phyloP scores from a whole-genome alignment of 2,888 invertebrate genomes.

The Suillia variegata region DNA sequence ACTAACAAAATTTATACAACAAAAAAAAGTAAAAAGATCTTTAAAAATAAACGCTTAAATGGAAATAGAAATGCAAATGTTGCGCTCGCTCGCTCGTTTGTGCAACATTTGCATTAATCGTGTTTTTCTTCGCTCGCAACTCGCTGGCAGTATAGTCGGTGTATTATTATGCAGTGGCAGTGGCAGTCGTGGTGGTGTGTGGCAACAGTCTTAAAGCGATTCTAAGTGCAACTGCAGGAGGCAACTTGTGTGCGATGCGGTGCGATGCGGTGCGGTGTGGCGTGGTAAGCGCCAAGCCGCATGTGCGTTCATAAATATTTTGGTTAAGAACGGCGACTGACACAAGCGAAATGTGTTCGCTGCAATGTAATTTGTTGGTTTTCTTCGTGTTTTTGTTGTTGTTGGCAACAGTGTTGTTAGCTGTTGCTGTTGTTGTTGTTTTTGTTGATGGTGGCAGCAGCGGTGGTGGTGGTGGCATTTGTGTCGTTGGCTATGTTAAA shows the following conservation, averaged over 20 bases:
- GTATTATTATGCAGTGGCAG: too few species aligned
- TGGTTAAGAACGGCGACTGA: conserved; percentile 19
- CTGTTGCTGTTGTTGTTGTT: background rate
- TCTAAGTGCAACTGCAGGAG: conserved; percentile 37
- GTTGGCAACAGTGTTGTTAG: background rate
- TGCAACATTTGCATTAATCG: conserved; percentile 50
- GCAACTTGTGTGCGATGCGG: conserved; percentile 23
- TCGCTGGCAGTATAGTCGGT: too few species aligned
- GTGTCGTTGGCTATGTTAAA: too few species aligned
- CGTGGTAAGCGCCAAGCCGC: background rate
- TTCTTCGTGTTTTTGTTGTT: background rate
- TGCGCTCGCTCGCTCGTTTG: background rate
- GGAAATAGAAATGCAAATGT: background rate
- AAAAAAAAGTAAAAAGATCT: too few species aligned
- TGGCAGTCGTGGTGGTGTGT: too few species aligned
- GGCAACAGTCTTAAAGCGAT: background rate
- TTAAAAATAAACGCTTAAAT: too few species aligned
- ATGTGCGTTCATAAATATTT: conserved; percentile 46
- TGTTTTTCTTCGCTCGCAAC: too few species aligned
- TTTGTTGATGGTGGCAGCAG: background rate
- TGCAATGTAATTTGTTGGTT: conserved; percentile 35
- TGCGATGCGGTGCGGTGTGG: background rate
- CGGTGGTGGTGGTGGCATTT: too few species aligned
- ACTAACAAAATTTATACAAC: too few species aligned
- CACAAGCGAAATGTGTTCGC: conserved; percentile 40